Evolutionary conservation across 2,888 invertebrate species (phyloP), one percentile per base, ranked within the genome.

Genomic region (Lepidonotus clava): DNA sequence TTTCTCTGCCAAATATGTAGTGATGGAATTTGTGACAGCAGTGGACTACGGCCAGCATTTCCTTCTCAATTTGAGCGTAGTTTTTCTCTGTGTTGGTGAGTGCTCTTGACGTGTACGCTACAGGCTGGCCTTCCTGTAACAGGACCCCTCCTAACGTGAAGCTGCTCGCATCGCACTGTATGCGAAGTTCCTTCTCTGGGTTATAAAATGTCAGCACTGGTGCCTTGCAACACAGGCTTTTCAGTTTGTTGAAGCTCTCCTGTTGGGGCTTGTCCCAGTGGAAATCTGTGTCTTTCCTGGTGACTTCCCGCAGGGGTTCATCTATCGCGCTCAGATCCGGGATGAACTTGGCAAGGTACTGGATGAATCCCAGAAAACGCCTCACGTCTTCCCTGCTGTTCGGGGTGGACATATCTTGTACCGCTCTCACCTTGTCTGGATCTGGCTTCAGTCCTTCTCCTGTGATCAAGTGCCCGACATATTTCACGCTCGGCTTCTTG

Each of bases 221-320:
- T 8, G 85, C 85, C 32, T 41, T 66, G 53, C 24, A 24, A 34
- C 40, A n/a, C 6, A 84, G 40, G 67, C 61, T 5, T 67, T 89
- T 89, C 18, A 87, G 46, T 34, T 40, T 34, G 18, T 86, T 36
- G 51, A 91, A 92, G n/a, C 89, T 86, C 0, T 86, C 46, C 41
- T 90, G 83, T 83, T 92, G 91, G 0, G 87, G 18, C 0, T 76
- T 28, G n/a, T 86, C 36, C 90, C 90, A 91, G 2, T 34, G 40
- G 84, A 85, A 91, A 0, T 51, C 86, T 11, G 87, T 83, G 36
- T 91, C 89, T 40, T 89, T 88, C 84, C 86, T 88, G 0, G 85
- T 86, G 0, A 90, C 84, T n/a, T 88, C 86, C 0, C 84, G 80
- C 0, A 90, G 80, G 2, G 89, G 90, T 6, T 86, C 34, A 2